Conservation (phyloP, 2,113 vertebrate genomes). For the Lonchura striata region DNA sequence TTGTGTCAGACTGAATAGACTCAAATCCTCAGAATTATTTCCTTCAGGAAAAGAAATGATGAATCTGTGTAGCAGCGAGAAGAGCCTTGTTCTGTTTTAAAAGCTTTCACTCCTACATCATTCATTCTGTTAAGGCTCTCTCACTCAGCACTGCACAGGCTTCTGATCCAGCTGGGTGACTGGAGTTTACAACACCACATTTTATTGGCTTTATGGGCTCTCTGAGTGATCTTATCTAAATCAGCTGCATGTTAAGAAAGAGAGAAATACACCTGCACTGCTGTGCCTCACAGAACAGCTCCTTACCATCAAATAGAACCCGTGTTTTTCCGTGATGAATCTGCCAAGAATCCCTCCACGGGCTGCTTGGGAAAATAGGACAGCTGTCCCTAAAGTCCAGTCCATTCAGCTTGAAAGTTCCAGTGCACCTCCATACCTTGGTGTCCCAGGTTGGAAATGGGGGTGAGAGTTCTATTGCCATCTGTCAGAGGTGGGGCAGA, state of each 20-base stretch:
- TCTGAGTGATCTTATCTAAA: background rate
- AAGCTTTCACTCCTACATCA: background rate
- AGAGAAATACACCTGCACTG: background rate
- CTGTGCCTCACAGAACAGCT: background rate
- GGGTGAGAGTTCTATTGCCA: too few species aligned
- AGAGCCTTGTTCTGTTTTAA: slow-evolving; percentile 13
- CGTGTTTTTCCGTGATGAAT: background rate
- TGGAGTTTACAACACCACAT: background rate
- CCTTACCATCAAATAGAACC: background rate
- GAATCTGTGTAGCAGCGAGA: background rate
- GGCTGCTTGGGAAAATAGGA: background rate
- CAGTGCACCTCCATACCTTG: background rate
- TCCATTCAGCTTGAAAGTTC: background rate
- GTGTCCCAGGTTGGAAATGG: too few species aligned
- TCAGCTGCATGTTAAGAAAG: background rate
- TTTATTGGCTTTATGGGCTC: background rate
- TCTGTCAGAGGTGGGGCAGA: too few species aligned
- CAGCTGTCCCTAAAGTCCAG: background rate
- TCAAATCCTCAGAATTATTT: background rate
- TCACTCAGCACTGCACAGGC: background rate
- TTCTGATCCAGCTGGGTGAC: background rate
- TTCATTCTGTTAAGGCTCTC: background rate
- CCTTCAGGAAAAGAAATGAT: background rate
- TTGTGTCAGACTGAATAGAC: background rate
- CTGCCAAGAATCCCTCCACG: background rate